These are phyloP conservation scores for Noctua janthina DNA, from an alignment of 2,888 invertebrate species.

Conservation along the genomic window DNA sequence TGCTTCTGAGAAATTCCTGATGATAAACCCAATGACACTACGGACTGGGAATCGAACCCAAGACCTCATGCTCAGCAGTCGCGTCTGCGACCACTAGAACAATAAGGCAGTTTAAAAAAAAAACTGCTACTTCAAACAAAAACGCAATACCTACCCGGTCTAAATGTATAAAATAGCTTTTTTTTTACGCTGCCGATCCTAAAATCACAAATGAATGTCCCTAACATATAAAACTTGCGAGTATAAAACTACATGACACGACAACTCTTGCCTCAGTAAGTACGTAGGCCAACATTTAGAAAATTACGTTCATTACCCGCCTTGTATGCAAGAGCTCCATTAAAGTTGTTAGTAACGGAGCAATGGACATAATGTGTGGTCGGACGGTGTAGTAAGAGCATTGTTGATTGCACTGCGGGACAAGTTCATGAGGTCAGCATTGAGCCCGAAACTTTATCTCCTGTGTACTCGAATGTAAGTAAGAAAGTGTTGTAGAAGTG, in stretches of 20 bases:
- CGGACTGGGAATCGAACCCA: too few species aligned
- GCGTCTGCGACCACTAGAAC: too few species aligned
- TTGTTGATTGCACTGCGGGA: constrained; percentile 55
- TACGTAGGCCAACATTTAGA: constrained; percentile 28
- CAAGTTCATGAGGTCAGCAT: constrained; percentile 49
- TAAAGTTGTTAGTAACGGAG: constrained; percentile 58
- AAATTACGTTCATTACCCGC: constrained; percentile 55
- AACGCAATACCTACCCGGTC: background rate
- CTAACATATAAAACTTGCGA: background rate
- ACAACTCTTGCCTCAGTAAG: constrained; percentile 20
- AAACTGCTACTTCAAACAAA: background rate
- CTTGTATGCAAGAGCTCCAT: constrained; percentile 47
- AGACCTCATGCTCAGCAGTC: too few species aligned
- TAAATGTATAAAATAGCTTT: background rate
- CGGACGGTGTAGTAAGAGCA: constrained; percentile 34
- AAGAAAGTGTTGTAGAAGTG: background rate
- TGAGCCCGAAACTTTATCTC: constrained; percentile 31
- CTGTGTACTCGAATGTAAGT: constrained; percentile 22
- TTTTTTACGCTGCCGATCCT: background rate
- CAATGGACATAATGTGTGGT: constrained; percentile 54
- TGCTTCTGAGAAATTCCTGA: too few species aligned
- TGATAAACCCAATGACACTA: too few species aligned
- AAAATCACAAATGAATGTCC: background rate
- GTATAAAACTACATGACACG: background rate
- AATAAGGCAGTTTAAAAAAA: background rate